These are phyloP conservation scores for Pseudococcus jackbeardsleyi DNA, from an alignment of 2,888 invertebrate species.

Conservation along the genomic window DNA sequence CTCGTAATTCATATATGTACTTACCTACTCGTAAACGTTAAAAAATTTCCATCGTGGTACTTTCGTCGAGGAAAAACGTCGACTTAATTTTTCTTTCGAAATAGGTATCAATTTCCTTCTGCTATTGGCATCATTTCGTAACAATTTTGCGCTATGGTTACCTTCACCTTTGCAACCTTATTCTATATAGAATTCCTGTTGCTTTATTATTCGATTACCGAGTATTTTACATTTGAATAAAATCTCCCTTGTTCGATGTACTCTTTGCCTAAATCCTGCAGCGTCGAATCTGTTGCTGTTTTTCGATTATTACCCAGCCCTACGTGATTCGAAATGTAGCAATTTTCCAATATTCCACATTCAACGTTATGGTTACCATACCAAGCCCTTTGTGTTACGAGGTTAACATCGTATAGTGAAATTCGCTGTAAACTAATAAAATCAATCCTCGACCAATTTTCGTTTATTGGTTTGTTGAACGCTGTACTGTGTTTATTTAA, in stretches of 20 bases:
- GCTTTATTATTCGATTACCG: too few species aligned
- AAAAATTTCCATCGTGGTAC: neutral
- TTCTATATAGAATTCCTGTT: too few species aligned
- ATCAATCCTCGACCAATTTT: neutral
- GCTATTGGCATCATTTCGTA: too few species aligned
- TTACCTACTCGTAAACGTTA: neutral
- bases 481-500: neutral
- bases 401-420: neutral
- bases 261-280: neutral
- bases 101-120: too few species aligned
- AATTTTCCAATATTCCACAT: neutral
- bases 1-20: neutral
- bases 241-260: too few species aligned
- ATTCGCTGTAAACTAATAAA: neutral
- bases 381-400: neutral
- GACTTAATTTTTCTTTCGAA: too few species aligned
- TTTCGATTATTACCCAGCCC: neutral
- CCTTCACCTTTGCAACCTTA: too few species aligned
- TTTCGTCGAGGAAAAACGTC: too few species aligned
- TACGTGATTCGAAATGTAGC: neutral
- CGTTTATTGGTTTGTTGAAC: neutral
- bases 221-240: too few species aligned
- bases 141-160: too few species aligned
- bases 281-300: neutral
- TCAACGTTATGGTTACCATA: neutral